These are phyloP conservation scores for Bos indicus DNA, from an alignment of 2,113 vertebrate species.

Conservation along the genomic window DNA sequence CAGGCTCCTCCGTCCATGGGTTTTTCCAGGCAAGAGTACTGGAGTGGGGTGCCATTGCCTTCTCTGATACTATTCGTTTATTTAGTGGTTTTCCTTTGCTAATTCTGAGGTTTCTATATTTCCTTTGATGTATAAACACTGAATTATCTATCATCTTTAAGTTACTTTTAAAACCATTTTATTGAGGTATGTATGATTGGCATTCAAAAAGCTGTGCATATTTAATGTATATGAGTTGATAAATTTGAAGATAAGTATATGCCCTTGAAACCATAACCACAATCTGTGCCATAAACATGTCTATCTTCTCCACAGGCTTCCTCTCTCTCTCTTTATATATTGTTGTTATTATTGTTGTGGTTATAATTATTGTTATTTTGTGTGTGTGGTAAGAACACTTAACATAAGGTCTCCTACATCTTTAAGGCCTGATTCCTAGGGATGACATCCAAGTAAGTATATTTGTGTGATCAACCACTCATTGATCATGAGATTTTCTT, in stretches of 20 bases:
- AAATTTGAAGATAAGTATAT: neutral
- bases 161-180: neutral
- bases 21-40: no score
- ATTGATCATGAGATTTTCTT: neutral
- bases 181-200: neutral
- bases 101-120: neutral
- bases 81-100: neutral
- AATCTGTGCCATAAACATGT: neutral
- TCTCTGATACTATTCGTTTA: neutral
- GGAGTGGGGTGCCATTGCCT: no score
- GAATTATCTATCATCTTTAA: neutral
- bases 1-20: no score
- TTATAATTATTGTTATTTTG: neutral
- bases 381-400: neutral
- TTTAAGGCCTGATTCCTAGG: neutral
- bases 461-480: neutral
- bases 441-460: neutral
- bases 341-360: neutral
- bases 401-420: neutral
- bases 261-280: neutral
- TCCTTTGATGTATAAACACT: neutral
- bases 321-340: neutral
- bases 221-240: neutral
- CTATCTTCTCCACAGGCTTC: neutral
- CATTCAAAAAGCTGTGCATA: neutral